Evolutionary conservation across 2,888 invertebrate species (phyloP).

Genomic region (Suillia variegata): DNA sequence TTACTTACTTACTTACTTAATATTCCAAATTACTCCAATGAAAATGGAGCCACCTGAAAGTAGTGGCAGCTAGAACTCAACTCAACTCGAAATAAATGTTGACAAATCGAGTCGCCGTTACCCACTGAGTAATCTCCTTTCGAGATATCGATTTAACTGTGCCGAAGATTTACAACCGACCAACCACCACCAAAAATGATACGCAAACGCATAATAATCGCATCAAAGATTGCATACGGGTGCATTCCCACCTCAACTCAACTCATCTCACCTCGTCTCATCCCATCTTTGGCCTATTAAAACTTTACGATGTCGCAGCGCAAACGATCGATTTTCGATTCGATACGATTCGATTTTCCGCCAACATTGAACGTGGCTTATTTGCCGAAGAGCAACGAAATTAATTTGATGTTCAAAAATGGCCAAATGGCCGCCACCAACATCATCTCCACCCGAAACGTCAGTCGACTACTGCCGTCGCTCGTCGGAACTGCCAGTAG

Average conservation of each 20-base stretch:
- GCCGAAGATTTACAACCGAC: not conserved
- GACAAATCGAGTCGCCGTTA: not conserved
- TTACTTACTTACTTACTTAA: no score
- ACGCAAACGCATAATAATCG: not conserved
- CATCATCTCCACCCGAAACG: not conserved
- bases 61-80: no score
- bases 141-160: no score
- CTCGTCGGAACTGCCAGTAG: not conserved
- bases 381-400: not conserved
- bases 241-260: not conserved
- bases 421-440: not conserved
- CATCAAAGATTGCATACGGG: not conserved
- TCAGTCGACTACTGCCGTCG: not conserved
- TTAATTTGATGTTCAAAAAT: not conserved
- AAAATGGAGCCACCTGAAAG: no score
- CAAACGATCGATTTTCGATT: not conserved
- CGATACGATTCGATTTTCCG: not conserved
- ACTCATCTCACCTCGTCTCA: not conserved
- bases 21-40: no score
- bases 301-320: slow-evolving; percentile 6
- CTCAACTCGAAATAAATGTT: no score
- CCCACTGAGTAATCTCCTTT: no score
- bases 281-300: not conserved
- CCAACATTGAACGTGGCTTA: not conserved
- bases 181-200: not conserved